phyloP scores from a whole-genome alignment of 1,140 invertebrate species.

The Episyrphus balteatus region DNA sequence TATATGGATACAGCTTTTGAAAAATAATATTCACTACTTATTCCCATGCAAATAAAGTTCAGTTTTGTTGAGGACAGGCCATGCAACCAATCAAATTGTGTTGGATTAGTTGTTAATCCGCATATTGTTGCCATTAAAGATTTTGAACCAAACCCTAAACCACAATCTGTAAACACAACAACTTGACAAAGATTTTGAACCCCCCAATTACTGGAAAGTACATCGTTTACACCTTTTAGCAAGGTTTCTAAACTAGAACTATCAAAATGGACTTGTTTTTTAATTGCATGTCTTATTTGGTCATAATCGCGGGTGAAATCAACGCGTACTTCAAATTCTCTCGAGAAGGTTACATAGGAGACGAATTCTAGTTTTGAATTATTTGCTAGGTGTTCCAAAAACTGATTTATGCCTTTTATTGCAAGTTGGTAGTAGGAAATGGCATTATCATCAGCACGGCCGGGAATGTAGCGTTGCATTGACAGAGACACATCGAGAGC shows the following conservation, averaged over 20 bases:
- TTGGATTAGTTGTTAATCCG: conserved; percentile 16
- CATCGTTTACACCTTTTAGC: conserved; percentile 20
- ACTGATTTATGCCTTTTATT: conserved; percentile 67
- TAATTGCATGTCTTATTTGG: conserved; percentile 27
- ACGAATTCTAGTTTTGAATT: conserved; percentile 86
- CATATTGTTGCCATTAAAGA: conserved; percentile 16
- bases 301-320: conserved; percentile 35
- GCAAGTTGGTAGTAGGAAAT: conserved; percentile 62
- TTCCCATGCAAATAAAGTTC: conserved; percentile 55
- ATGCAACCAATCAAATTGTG: conserved; percentile 48
- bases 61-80: conserved; percentile 68
- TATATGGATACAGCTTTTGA: conserved; percentile 26
- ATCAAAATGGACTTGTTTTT: conserved; percentile 28
- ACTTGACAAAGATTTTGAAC: conserved; percentile 26
- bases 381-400: conserved; percentile 70
- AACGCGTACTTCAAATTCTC: conserved; percentile 51
- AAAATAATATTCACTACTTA: conserved; percentile 40
- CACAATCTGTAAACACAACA: conserved; percentile 31
- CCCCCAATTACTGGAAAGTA: conserved; percentile 27
- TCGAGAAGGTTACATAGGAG: conserved; percentile 76
- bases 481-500: conserved; percentile 67
- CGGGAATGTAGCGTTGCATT: conserved; percentile 54
- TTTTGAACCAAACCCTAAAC: conserved; percentile 28
- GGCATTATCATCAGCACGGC: conserved; percentile 42
- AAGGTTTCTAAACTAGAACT: conserved; percentile 24